Evolutionary conservation across 2,797 vertebrate species (phyloP).

Genomic region (Pipistrellus kuhlii): DNA sequence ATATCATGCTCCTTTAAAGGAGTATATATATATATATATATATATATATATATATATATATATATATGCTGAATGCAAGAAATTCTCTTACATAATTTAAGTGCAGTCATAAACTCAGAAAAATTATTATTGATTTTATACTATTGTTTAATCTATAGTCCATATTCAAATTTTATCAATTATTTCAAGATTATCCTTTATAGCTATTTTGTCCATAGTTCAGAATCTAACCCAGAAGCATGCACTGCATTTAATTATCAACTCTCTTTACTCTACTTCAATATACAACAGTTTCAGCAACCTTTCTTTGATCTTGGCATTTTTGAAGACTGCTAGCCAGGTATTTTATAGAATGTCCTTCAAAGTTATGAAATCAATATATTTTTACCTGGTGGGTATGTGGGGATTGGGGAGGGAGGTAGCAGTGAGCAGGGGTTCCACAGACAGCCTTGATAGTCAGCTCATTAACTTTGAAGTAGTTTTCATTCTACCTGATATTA

Average conservation of each 20-base stretch:
- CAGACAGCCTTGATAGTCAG: background rate
- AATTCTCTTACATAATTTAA: slow-evolving; percentile 30
- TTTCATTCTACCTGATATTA: background rate
- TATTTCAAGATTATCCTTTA: background rate
- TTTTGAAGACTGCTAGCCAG: slow-evolving; percentile 27
- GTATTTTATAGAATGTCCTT: slow-evolving; percentile 20
- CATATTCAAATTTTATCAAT: background rate
- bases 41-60: too few relatives aligned
- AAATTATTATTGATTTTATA: background rate
- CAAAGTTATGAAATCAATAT: background rate
- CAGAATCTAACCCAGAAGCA: background rate
- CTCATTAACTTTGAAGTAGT: background rate
- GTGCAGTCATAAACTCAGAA: background rate
- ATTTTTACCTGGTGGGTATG: background rate
- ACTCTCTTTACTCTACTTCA: slow-evolving; percentile 16
- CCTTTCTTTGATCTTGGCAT: background rate
- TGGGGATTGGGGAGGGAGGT: background rate
- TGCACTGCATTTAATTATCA: background rate
- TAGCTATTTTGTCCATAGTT: background rate
- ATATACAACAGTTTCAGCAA: background rate
- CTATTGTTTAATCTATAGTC: background rate
- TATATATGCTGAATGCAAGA: background rate
- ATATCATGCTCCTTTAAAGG: background rate
- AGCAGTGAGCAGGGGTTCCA: background rate
- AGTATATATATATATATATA: background rate